Conservation (phyloP, 2,113 vertebrate species). For the Campylorhamphus procurvoides region DNA sequence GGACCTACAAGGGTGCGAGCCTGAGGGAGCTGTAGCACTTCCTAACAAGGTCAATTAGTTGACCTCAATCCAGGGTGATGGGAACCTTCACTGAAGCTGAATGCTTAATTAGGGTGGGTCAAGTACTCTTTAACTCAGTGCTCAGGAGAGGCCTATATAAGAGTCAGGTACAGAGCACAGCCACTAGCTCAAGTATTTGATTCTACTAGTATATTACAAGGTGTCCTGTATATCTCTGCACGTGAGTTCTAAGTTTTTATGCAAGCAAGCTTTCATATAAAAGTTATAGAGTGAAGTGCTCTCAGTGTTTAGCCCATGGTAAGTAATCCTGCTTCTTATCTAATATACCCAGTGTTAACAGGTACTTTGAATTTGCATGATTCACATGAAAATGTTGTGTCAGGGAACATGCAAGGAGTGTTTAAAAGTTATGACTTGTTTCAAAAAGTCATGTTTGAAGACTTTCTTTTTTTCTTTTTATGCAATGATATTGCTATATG, state of each 20-base stretch:
- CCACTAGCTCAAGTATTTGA: neutral
- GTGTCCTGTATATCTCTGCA: neutral
- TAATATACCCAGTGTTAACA: neutral
- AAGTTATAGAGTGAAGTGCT: neutral
- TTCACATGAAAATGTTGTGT: neutral
- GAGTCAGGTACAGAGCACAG: neutral
- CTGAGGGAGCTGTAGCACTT: neutral
- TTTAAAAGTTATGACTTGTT: neutral
- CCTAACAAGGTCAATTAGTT: neutral
- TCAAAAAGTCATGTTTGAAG: neutral
- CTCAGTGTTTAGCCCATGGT: neutral
- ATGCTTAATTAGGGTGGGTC: neutral
- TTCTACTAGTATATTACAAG: neutral
- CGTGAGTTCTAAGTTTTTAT: neutral
- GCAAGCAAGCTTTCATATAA: neutral
- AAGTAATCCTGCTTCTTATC: neutral
- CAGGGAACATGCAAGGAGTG: neutral
- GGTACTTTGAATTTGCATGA: neutral
- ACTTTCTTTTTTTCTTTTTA: neutral
- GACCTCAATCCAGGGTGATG: neutral
- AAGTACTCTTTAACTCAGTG: neutral
- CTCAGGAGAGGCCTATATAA: neutral
- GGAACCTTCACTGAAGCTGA: neutral
- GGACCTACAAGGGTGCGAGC: fast-evolving
- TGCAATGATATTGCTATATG: neutral